These are phyloP conservation scores for Geodia barretti DNA, from an alignment of 37 sponge, comb jelly and placozoan species.

Conservation along the genomic window DNA sequence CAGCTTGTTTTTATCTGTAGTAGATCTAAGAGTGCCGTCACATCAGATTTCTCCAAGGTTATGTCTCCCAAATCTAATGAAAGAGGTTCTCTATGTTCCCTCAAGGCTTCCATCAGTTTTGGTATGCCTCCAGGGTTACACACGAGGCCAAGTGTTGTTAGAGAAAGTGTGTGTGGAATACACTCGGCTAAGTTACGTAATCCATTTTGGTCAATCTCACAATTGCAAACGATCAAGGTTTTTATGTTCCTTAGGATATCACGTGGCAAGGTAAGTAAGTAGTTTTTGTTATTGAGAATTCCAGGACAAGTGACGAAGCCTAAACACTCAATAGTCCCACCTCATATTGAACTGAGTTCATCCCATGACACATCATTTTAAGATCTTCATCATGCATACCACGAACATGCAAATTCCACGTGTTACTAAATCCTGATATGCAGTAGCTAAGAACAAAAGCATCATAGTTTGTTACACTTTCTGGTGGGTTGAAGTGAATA, in stretches of 20 bases:
- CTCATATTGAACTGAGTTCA: background rate
- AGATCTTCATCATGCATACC: background rate
- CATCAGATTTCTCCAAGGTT: background rate
- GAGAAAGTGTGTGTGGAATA: background rate
- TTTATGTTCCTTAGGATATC: background rate
- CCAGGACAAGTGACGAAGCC: background rate
- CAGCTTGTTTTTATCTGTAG: too few species aligned
- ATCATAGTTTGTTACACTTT: background rate
- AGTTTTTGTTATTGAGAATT: too few species aligned
- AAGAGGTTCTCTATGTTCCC: background rate
- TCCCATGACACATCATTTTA: background rate
- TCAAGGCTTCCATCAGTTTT: background rate
- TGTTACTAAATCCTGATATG: background rate
- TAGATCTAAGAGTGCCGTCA: background rate
- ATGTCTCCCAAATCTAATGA: background rate
- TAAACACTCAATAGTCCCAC: background rate
- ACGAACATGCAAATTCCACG: background rate
- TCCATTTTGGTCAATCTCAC: background rate
- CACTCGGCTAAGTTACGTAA: background rate
- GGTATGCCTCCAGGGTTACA: background rate
- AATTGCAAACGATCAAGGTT: background rate
- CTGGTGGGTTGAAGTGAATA: background rate
- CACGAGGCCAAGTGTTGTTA: background rate
- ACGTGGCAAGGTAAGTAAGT: background rate
- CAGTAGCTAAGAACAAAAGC: background rate